Percentiles rank a stretch among this genome's conserved stretches.
These are phyloP conservation scores for Stenurella melanura DNA, from an alignment of 2,888 invertebrate species.

Conservation along the genomic window DNA sequence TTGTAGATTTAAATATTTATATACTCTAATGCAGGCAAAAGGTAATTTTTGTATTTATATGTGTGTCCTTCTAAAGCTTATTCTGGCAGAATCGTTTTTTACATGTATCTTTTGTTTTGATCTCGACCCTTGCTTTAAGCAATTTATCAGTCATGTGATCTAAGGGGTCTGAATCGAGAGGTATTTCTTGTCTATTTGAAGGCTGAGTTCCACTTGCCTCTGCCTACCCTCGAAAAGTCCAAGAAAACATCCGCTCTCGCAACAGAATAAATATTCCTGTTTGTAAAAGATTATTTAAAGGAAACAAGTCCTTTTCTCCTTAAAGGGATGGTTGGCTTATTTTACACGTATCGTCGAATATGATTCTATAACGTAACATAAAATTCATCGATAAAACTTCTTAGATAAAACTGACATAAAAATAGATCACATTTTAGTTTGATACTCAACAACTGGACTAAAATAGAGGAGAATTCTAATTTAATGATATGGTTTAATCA, in stretches of 20 bases:
- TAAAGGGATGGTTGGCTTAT: neutral
- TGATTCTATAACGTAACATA: too few species aligned
- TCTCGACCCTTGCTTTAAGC: conserved; percentile 4
- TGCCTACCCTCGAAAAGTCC: neutral
- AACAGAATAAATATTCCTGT: neutral
- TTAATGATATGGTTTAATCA: too few species aligned
- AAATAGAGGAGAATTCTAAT: too few species aligned
- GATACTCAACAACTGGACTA: too few species aligned
- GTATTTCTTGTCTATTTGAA: conserved; percentile 4
- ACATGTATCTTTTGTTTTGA: conserved; percentile 2
- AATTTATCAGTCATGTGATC: conserved; percentile 7
- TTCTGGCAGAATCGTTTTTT: neutral
- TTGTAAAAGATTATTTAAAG: neutral
- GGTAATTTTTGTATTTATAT: neutral
- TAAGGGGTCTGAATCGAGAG: neutral
- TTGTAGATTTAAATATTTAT: too few species aligned
- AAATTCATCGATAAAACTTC: too few species aligned
- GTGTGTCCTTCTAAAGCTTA: neutral
- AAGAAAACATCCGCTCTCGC: conserved; percentile 3
- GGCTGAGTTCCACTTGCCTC: neutral
- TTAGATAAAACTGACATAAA: too few species aligned
- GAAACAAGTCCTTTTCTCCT: neutral
- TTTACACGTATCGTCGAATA: too few species aligned
- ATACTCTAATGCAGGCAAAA: neutral
- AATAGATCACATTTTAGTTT: too few species aligned